Evolutionary conservation across 2,113 vertebrate genomes (phyloP), one percentile per base, ranked within the genome.

Genomic region (Sphaerodactylus townsendi): DNA sequence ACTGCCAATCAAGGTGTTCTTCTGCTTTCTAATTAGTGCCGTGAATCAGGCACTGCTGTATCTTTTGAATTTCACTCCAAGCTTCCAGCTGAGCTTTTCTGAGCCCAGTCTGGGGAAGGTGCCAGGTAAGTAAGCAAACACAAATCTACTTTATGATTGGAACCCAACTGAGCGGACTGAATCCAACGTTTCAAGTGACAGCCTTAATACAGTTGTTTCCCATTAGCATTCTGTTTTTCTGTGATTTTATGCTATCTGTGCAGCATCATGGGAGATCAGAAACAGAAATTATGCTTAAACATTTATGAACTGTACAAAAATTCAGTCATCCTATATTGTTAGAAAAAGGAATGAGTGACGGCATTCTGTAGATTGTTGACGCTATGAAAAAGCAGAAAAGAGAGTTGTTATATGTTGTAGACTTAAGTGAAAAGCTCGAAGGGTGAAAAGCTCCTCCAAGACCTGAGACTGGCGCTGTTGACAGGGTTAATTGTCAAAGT

Each of bases 1-100:
- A 48, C 2, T 83, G 14, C 35, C 0, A 0, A 90, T 23, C 35
- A 50, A 0, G 5, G 15, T 50, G 1, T 0, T 84, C 9, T 25
- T 83, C 78, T 41, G 71, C 59, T 82, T 77, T 17, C 74, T 77
- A 33, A 2, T 70, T 44, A 81, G 59, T 1, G 62, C 37, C 2
- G 14, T 25, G 11, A 21, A 33, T 46, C 0, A 0, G 0, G 0
- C 19, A 2, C 2, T 64, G 75, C 74, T 86, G 48, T 3, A 0
- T 1, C 2, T 64, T 81, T 46, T 66, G 33, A 3, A 1, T 2
- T 25, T 72, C 82, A 75, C 78, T 1, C 1, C 39, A 77, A 69
- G 75, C 0, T 1, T 23, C 77, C 79, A 1, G 33, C n/a, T 2
- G 48, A 93, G 30, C 59, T 79, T 8, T 83, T 21, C 79, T 74